These are phyloP conservation scores for Anser cygnoides DNA, from an alignment of 2,113 vertebrate genomes.

Conservation along the genomic window DNA sequence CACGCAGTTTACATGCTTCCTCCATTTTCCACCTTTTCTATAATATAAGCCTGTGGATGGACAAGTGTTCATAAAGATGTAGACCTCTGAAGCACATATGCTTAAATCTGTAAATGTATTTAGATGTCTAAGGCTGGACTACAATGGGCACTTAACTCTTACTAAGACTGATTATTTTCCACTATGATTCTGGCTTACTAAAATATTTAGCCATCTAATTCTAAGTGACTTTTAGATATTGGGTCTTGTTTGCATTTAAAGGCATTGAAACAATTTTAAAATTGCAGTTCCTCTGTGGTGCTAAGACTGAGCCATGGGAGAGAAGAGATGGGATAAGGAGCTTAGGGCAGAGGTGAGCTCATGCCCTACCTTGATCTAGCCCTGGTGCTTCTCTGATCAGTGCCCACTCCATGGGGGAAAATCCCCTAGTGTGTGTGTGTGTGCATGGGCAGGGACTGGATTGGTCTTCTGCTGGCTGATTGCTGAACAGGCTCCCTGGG, in stretches of 20 bases:
- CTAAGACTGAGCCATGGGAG: not conserved
- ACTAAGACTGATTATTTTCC: not conserved
- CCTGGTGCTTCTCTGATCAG: not conserved
- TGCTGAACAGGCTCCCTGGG: not conserved
- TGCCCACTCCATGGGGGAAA: not conserved
- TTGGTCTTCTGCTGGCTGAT: not conserved
- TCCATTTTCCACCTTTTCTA: not conserved
- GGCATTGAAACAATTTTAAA: not conserved
- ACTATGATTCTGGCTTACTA: not conserved
- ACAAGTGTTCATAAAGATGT: not conserved
- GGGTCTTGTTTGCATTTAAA: not conserved
- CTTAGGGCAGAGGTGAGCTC: not conserved
- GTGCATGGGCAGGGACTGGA: not conserved
- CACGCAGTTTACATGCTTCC: not conserved
- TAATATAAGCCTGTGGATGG: not conserved
- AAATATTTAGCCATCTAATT: not conserved
- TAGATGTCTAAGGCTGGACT: not conserved
- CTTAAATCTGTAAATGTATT: not conserved
- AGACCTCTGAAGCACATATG: not conserved
- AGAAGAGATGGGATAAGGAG: accelerated
- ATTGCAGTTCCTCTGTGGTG: not conserved
- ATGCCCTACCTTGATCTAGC: not conserved
- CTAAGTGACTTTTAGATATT: not conserved
- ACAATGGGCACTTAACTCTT: not conserved
- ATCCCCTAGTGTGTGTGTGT: not conserved